Percentiles rank a stretch among this genome's conserved stretches.
Conservation (phyloP, 1,140 invertebrate genomes). For the Periplaneta americana region DNA sequence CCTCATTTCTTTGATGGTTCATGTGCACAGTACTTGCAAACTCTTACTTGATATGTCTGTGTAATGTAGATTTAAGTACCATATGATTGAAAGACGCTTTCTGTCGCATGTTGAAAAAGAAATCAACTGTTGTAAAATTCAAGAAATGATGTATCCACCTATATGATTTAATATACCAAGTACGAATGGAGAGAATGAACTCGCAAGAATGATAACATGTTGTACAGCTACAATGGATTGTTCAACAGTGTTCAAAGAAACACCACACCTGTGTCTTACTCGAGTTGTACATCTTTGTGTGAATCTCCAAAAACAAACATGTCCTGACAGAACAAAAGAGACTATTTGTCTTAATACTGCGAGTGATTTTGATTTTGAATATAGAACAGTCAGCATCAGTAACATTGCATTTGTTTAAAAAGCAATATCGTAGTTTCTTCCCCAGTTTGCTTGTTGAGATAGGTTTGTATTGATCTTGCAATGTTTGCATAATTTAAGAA, state of each 20-base stretch:
- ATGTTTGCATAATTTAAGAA: constrained; percentile 51
- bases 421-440: constrained; percentile 42
- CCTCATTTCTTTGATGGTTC: background rate
- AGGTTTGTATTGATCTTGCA: constrained; percentile 50
- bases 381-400: constrained; percentile 34
- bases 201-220: constrained; percentile 1
- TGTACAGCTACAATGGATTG: constrained; percentile 15
- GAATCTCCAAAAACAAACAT: constrained; percentile 35
- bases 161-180: background rate
- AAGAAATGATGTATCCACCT: background rate
- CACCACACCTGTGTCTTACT: constrained; percentile 18
- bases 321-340: constrained; percentile 30
- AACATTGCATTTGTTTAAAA: constrained; percentile 20
- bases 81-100: background rate
- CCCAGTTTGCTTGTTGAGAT: constrained; percentile 50
- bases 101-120: background rate
- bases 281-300: constrained; percentile 32
- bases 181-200: background rate
- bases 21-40: background rate
- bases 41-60: background rate
- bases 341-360: constrained; percentile 36
- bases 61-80: background rate
- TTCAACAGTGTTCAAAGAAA: constrained; percentile 11
- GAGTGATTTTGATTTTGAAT: constrained; percentile 33
- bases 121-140: background rate